Evolutionary conservation across 1,140 invertebrate genomes (phyloP).

Genomic region (Akabosia matsudoensis): DNA sequence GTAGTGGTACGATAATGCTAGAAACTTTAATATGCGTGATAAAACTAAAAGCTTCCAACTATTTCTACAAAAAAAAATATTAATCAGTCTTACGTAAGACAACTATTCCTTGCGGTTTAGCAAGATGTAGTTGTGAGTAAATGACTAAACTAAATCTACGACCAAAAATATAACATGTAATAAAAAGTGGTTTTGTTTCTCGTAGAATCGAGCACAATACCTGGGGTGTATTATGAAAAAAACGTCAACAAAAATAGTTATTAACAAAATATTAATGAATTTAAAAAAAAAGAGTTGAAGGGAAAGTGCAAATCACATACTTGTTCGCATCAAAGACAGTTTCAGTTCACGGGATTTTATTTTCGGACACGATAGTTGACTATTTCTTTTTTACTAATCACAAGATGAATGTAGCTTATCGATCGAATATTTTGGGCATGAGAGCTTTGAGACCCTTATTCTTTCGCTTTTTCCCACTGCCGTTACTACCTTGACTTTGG

Average conservation of each 20-base stretch:
- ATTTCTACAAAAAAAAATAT: neutral
- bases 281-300: too few relatives aligned
- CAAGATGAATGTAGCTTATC: neutral
- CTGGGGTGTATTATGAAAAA: too few relatives aligned
- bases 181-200: too few relatives aligned
- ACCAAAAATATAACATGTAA: too few relatives aligned
- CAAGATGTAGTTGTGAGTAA: neutral
- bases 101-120: neutral
- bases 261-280: too few relatives aligned
- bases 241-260: too few relatives aligned
- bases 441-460: conserved; percentile 27
- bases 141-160: neutral
- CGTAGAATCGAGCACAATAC: too few relatives aligned
- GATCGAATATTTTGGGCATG: conserved; percentile 35
- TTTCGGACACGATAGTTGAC: too few relatives aligned
- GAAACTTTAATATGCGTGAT: neutral
- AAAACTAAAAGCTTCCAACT: neutral
- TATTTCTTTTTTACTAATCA: too few relatives aligned
- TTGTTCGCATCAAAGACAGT: too few relatives aligned
- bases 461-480: conserved; percentile 23
- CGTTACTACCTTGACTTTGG: conserved; percentile 21
- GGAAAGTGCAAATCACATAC: too few relatives aligned
- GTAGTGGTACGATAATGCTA: neutral
- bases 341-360: too few relatives aligned
- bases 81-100: conserved; percentile 4